Base-by-base conservation (phyloP, 2,113 vertebrate genomes). In the Telmatochromis brachygnathus region DNA sequence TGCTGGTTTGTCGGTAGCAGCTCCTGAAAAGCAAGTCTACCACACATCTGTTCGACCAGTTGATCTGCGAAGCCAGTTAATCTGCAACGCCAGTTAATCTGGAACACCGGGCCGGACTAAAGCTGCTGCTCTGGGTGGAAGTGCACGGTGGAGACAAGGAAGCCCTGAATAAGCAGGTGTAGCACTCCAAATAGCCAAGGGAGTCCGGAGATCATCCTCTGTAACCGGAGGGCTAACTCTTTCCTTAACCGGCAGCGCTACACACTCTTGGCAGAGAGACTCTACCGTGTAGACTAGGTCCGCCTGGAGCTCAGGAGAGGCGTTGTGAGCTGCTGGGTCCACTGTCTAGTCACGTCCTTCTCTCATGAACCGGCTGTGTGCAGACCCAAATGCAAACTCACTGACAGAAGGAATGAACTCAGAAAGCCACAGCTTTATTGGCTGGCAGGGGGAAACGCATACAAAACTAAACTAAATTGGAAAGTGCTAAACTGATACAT, bases 261-360 rank as follows among this genome's bases (percentile, higher is more conserved):
- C 53, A 54, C 10, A 0, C n/a, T 54, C 53, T 54, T 54, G 10
- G 10, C 53, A 55, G 53, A 55, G 53, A 55, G 21, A 55, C 53
- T 55, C 53, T 23, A 23, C n/a, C 0, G n/a, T 23, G 53, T 4
- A 55, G n/a, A 54, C 10, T 54, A 23, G 53, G 53, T 54, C 53
- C 0, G 10, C 53, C 2, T 54, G 4, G 53, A 23, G 2, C 53
- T 54, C 53, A 23, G 53, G 1, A 54, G n/a, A 23, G 0, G 0
- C 10, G 53, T 54, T 23, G 53, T 54, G 53, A 54, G 53, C 53
- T 54, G 53, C n/a, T 54, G n/a, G 53, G 53, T 54, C 53, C 53
- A 54, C n/a, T 54, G 53, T 54, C 53, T 54, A 0, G 4, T 54
- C n/a, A 0, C 10, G 2, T 54, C 53, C n/a, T 54, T 54, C 53